These are phyloP conservation scores for Odocoileus virginianus DNA, from an alignment of 2,113 vertebrate genomes.

Conservation along the genomic window DNA sequence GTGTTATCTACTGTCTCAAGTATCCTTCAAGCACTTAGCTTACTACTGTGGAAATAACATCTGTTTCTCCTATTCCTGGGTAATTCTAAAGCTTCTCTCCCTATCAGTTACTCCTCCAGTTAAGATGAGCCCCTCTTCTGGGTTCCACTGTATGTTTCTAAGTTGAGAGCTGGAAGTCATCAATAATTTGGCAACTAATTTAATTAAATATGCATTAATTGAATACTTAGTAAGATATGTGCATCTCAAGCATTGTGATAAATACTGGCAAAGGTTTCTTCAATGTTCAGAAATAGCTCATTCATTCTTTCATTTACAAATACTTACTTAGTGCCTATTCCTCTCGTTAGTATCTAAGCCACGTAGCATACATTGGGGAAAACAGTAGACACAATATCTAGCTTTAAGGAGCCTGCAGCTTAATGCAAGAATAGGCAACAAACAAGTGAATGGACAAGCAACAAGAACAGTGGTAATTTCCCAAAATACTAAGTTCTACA, in stretches of 20 bases:
- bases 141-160: neutral
- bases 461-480: neutral
- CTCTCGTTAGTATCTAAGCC: neutral
- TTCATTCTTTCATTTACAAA: neutral
- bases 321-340: neutral
- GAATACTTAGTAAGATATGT: neutral
- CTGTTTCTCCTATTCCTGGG: neutral
- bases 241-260: neutral
- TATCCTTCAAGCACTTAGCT: neutral
- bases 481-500: neutral
- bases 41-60: neutral
- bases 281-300: neutral
- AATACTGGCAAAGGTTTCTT: neutral
- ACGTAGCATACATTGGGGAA: neutral
- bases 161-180: neutral
- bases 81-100: neutral
- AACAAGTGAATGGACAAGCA: neutral
- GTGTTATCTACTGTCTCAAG: neutral
- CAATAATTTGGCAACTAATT: neutral
- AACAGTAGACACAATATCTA: rapidly evolving
- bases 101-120: neutral
- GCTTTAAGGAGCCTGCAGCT: neutral
- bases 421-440: neutral
- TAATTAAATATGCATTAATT: neutral
- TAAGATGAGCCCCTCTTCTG: neutral